Percentiles rank a stretch among this genome's conserved stretches.
phyloP scores from a whole-genome alignment of 1,140 invertebrate species.

The Teleopsis dalmanni region DNA sequence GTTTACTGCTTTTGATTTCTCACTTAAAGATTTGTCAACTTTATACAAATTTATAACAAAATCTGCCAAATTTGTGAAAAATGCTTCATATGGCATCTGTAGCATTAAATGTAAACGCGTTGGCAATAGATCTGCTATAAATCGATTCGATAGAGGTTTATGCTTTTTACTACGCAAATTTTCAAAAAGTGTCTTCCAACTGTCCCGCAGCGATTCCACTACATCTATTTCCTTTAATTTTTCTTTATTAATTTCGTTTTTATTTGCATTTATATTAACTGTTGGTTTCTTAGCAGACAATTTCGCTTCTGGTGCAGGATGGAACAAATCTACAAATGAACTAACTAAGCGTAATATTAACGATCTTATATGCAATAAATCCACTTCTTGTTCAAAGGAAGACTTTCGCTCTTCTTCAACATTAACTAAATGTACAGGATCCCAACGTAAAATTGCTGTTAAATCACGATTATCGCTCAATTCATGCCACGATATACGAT shows the following conservation, averaged over 20 bases:
- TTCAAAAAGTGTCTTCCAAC: conserved; percentile 34
- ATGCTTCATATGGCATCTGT: conserved; percentile 35
- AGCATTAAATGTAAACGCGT: conserved; percentile 34
- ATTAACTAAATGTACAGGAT: conserved; percentile 44
- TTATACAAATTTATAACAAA: conserved; percentile 30
- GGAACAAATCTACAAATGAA: conserved; percentile 35
- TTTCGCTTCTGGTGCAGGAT: conserved; percentile 11
- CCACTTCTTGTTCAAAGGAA: conserved; percentile 39
- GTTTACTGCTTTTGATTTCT: conserved; percentile 27
- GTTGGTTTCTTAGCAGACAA: background rate
- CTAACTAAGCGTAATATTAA: conserved; percentile 31
- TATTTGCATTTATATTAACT: background rate
- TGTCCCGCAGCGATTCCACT: conserved; percentile 28
- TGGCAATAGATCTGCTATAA: conserved; percentile 43
- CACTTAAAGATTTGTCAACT: conserved; percentile 17
- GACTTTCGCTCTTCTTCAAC: conserved; percentile 26
- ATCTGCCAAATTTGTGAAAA: conserved; percentile 33
- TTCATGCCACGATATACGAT: conserved; percentile 47
- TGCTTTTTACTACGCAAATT: conserved; percentile 34
- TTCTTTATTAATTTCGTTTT: background rate
- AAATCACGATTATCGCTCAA: conserved; percentile 55
- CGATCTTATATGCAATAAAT: conserved; percentile 34
- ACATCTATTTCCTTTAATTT: conserved; percentile 18
- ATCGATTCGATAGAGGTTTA: conserved; percentile 35
- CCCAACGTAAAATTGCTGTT: conserved; percentile 52